These are phyloP conservation scores for Myotis brandtii DNA, from an alignment of 2,113 vertebrate genomes.

Conservation along the genomic window DNA sequence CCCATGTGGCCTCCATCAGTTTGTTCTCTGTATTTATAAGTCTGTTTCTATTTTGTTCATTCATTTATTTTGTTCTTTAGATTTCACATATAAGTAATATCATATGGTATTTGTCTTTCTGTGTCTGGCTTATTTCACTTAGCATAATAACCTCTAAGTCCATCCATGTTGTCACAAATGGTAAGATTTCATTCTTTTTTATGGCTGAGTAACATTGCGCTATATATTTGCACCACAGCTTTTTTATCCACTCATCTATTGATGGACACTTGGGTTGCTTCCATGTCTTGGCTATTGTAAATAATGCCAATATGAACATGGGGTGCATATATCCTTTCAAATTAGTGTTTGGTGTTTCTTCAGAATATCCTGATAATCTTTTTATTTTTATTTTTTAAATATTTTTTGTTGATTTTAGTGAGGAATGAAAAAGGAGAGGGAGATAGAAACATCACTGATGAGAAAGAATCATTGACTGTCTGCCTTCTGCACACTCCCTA, in stretches of 20 bases:
- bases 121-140: background rate
- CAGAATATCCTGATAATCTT: background rate
- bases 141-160: background rate
- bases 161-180: background rate
- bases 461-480: too few species aligned
- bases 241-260: background rate
- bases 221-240: background rate
- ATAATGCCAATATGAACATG: background rate
- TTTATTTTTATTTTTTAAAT: background rate
- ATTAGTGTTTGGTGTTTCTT: background rate
- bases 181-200: background rate
- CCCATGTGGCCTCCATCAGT: background rate
- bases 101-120: background rate
- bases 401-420: too few species aligned
- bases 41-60: background rate
- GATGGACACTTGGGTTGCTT: background rate
- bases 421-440: too few species aligned
- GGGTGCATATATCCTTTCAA: background rate
- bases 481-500: too few species aligned
- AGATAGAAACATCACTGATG: too few species aligned
- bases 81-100: background rate
- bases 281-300: background rate
- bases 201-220: background rate
- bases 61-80: background rate
- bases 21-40: background rate